phyloP scores from a whole-genome alignment of 2,113 vertebrate genomes.

The Equus przewalskii region DNA sequence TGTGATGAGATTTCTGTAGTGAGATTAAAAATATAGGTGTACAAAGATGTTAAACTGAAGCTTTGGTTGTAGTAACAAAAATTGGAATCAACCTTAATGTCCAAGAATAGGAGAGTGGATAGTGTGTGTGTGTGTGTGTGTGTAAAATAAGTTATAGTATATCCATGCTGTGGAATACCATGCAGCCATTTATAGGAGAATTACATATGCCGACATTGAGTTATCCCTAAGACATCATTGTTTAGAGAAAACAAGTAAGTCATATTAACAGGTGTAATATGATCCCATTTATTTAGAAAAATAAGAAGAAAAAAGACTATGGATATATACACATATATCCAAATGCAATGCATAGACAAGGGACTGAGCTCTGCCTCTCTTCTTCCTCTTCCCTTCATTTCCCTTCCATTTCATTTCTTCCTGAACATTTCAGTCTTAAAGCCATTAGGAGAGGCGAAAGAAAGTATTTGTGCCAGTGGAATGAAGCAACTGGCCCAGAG shows the following conservation, averaged over 20 bases:
- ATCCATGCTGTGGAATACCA: not conserved
- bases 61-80: not conserved
- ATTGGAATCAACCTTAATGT: not conserved
- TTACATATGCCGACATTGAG: not conserved
- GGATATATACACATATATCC: not conserved
- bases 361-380: not conserved
- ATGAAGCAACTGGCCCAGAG: not conserved
- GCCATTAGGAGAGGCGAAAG: not conserved
- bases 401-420: not conserved
- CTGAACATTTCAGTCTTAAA: not conserved
- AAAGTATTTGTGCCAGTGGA: not conserved
- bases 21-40: not conserved
- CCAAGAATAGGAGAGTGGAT: not conserved
- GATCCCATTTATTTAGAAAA: not conserved
- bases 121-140: not conserved
- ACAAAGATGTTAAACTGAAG: not conserved
- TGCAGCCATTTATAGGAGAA: not conserved
- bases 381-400: not conserved
- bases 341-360: not conserved
- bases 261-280: not conserved
- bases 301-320: not conserved
- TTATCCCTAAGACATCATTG: not conserved
- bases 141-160: not conserved
- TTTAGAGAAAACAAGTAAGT: not conserved
- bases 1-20: not conserved